phyloP scores from a whole-genome alignment of 1,140 invertebrate species.

The Lucilia cuprina region DNA sequence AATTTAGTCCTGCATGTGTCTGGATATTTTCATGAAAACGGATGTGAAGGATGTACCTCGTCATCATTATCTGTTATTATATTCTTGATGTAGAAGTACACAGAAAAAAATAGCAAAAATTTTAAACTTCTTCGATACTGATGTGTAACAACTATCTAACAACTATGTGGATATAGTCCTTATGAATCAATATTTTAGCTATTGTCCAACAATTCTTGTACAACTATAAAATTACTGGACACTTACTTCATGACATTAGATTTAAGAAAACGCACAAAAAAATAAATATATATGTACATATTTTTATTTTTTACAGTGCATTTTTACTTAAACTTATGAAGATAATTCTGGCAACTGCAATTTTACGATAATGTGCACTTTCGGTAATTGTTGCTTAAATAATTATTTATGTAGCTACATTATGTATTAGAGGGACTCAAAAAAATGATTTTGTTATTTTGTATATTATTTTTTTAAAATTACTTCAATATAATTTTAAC shows the following conservation, averaged over 20 bases:
- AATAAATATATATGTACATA: neutral
- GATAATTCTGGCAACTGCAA: neutral
- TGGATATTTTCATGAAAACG: neutral
- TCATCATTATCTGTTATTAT: neutral
- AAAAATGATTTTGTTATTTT: too few species aligned
- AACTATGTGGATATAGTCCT: too few species aligned
- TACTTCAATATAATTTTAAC: too few species aligned
- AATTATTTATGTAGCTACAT: neutral
- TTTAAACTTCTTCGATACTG: too few species aligned
- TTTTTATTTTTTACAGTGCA: neutral
- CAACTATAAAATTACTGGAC: too few species aligned
- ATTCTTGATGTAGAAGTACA: neutral
- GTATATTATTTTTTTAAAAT: too few species aligned
- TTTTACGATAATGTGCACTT: conserved; percentile 33
- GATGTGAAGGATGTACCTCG: neutral
- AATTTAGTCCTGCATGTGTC: neutral
- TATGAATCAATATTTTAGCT: too few species aligned
- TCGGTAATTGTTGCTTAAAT: conserved; percentile 26
- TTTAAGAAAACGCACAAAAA: too few species aligned
- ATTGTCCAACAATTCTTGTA: too few species aligned
- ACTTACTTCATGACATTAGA: too few species aligned
- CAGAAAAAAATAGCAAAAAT: too few species aligned
- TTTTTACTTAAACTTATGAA: neutral
- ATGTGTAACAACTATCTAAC: too few species aligned
- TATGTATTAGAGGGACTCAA: neutral